Base-by-base conservation (phyloP, 2,113 vertebrate species). In the Pterophyllum scalare region DNA sequence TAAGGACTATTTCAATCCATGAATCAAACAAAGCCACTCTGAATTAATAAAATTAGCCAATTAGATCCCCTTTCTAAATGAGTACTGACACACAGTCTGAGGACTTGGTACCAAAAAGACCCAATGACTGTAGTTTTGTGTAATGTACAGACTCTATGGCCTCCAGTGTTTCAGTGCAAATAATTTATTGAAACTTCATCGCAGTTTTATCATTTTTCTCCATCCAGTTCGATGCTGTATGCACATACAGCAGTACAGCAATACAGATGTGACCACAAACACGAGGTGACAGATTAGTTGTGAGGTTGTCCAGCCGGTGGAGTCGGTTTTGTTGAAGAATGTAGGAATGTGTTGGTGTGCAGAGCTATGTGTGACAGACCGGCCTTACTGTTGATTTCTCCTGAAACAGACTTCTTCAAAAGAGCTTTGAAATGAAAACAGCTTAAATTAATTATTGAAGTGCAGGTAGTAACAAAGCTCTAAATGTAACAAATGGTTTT, bases 251-350 rank as follows among this genome's bases (percentile, higher is more conserved):
- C 64, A 46, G 0, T 0, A 49, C 40, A 28, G 40, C 26, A 0
- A 0, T 46, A 28, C 19, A 70, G 28, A 70, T 43, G 2, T 24
- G 24, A 19, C 9, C 20, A 0, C 0, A 28, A 70, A 70, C 26
- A 8, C 65, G 11, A 28, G 24, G 15, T 70, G 15, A 4, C 64
- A 70, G 65, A 49, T 28, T 7, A 3, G 26, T 43, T 26, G 1
- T 0, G 15, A 70, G 5, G 40, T 49, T 28, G 24, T 1, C 19
- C 40, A 28, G 65, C 65, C 9, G 0, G 65, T 70, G 1, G 2
- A 70, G 65, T 43, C 0, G 28, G 65, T 49, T 70, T 20, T 70
- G 65, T 28, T 49, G 40, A 49, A 22, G 15, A 49, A 28, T 70
- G 40, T 7, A 28, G 40, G 8, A 67, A 28, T 19, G 7, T 43